Base-by-base conservation (phyloP, 2,888 invertebrate genomes). In the Polia nebulosa region DNA sequence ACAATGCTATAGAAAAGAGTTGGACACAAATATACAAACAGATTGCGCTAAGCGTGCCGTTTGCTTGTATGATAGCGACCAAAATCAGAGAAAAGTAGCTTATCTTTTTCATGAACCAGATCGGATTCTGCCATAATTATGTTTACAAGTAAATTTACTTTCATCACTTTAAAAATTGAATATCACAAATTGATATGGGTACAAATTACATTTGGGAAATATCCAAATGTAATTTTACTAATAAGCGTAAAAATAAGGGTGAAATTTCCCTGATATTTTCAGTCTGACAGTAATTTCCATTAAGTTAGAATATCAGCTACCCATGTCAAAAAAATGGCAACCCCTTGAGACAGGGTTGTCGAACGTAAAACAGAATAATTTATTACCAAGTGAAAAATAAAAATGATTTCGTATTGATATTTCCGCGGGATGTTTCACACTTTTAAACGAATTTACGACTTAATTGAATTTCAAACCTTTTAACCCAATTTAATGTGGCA, bases 261-360 rank as follows among this genome's bases (percentile, higher is more conserved):
- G 11, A 22, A 47, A 41, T 11, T 41, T 25, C 0, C 1, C 11
- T 20, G 55, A 44, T 64, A 71, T 69, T 25, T 62, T 29, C 8
- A 7, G n/a, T 7, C 44, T 51, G 76, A 17, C 59, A 76, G 22
- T 71, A 36, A 59, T 76, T 76, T 64, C 32, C 51, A 76, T 70
- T 55, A 60, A 11, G 11, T 5, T 20, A 25, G 22, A 22, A 51
- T 27, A 56, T 51, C 39, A 45, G 39, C 22, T 25, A 81, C 78
- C 78, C 78, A 34, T 59, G 45, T 76, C 78, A 78, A 53, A 78
- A 80, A 36, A 63, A 15, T 59, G n/a, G 13, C 39, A 71, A 52
- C 25, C 72, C 57, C 52, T 13, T 7, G 59, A 44, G 75, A 39
- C 45, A n/a, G n/a, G 32, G 34, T 9, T 39, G 64, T 22, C 47